Evolutionary conservation across 2,888 invertebrate species (phyloP).

Genomic region (Ametastegia equiseti): DNA sequence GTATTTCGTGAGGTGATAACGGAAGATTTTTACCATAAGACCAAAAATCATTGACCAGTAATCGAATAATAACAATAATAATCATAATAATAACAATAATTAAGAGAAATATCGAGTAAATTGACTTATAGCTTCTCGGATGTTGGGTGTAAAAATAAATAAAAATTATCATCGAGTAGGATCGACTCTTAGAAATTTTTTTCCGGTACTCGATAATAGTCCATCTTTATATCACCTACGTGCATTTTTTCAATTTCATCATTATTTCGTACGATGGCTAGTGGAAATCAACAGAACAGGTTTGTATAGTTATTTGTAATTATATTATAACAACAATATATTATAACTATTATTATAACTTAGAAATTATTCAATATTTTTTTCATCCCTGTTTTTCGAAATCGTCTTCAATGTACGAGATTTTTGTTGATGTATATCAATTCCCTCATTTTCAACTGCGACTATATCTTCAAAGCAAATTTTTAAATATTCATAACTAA

Average conservation of each 20-base stretch:
- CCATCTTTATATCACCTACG: conserved; percentile 1
- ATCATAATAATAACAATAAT: conserved; percentile 40
- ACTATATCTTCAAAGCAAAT: not conserved
- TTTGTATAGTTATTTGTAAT: conserved; percentile 55
- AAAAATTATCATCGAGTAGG: conserved; percentile 48
- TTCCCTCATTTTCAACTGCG: not conserved
- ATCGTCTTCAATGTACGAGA: not conserved
- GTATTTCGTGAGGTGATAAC: conserved; percentile 10
- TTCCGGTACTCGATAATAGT: conserved; percentile 19
- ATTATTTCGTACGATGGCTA: conserved; percentile 67
- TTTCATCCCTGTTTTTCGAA: too few relatives aligned
- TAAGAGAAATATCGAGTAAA: not conserved
- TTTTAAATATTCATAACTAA: not conserved
- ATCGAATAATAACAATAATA: conserved; percentile 44
- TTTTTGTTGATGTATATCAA: not conserved
- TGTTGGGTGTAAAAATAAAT: conserved; percentile 56
- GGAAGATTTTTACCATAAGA: conserved; percentile 22
- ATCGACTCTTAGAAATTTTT: conserved; percentile 46
- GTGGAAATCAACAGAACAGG: conserved; percentile 68
- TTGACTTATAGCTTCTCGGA: conserved; percentile 50
- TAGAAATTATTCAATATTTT: not conserved
- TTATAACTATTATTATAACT: not conserved
- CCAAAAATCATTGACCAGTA: conserved; percentile 35
- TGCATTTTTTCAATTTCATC: conserved; percentile 25
- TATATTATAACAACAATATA: not conserved